These are phyloP conservation scores for Perca schrenkii DNA, from an alignment of 2,113 vertebrate species.

Conservation along the genomic window DNA sequence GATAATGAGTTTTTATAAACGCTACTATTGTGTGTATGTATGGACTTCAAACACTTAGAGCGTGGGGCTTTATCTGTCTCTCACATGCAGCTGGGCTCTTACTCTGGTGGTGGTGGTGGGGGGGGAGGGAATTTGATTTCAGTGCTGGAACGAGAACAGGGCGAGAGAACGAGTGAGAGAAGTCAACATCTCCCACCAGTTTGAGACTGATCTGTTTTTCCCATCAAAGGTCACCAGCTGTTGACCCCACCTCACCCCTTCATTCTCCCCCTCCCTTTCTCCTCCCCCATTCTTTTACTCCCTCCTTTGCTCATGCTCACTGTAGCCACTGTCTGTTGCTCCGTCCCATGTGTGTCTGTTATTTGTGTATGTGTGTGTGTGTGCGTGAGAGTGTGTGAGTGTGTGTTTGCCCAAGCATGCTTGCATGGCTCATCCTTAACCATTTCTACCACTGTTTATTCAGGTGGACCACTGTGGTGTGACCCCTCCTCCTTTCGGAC, in stretches of 20 bases:
- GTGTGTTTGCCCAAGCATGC: slow-evolving; percentile 55
- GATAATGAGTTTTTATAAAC: slow-evolving; percentile 74
- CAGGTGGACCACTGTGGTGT: slow-evolving; percentile 82
- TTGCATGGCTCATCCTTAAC: slow-evolving; percentile 76
- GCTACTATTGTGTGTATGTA: slow-evolving; percentile 65
- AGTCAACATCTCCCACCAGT: slow-evolving; percentile 75
- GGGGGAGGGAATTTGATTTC: slow-evolving; percentile 37
- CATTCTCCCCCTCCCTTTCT: slow-evolving; percentile 16
- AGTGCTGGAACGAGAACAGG: slow-evolving; percentile 53
- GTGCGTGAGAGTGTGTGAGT: slow-evolving; percentile 30
- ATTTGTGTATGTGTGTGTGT: slow-evolving; percentile 51
- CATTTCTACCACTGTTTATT: slow-evolving; percentile 85
- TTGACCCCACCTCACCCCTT: slow-evolving; percentile 77
- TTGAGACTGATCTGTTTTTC: slow-evolving; percentile 81
- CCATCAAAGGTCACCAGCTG: slow-evolving; percentile 85
- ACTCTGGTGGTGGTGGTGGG: slow-evolving; percentile 50
- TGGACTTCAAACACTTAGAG: slow-evolving; percentile 66
- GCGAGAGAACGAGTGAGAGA: slow-evolving; percentile 63
- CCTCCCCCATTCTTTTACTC: slow-evolving; percentile 26
- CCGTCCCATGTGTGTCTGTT: slow-evolving; percentile 58
- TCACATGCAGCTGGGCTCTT: slow-evolving; percentile 69
- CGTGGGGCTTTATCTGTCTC: slow-evolving; percentile 57
- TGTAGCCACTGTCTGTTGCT: slow-evolving; percentile 73
- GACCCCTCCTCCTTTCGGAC: slow-evolving; percentile 56
- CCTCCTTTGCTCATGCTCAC: slow-evolving; percentile 55